Evolutionary conservation across 2,888 invertebrate genomes (phyloP).

Genomic region (Proisotoma minuta): DNA sequence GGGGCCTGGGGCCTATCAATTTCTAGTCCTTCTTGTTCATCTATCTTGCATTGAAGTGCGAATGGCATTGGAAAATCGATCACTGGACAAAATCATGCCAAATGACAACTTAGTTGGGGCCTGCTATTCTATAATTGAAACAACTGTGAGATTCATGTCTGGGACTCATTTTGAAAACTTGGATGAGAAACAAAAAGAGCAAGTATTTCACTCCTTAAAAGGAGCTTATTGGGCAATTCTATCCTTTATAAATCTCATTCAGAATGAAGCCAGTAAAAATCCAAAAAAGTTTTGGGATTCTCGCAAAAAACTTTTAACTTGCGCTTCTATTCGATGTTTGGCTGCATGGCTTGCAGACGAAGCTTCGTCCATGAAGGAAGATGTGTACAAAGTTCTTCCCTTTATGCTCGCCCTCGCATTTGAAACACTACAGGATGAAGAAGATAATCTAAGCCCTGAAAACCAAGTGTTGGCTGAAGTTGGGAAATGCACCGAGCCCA

Average conservation of each 20-base stretch:
- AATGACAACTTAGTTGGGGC: slow-evolving; percentile 74
- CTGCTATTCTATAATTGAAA: slow-evolving; percentile 75
- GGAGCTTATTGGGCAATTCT: slow-evolving; percentile 81
- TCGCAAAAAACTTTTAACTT: slow-evolving; percentile 60
- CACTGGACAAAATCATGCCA: slow-evolving; percentile 67
- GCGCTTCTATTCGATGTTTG: slow-evolving; percentile 75
- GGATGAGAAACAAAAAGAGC: slow-evolving; percentile 85
- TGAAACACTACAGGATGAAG: slow-evolving; percentile 62
- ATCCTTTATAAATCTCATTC: slow-evolving; percentile 54
- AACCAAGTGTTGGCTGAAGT: slow-evolving; percentile 43
- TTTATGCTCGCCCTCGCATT: slow-evolving; percentile 74
- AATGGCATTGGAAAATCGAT: slow-evolving; percentile 86
- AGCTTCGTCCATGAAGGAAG: slow-evolving; percentile 78
- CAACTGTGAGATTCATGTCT: slow-evolving; percentile 72
- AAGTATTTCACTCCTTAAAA: slow-evolving; percentile 81
- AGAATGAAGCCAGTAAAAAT: slow-evolving; percentile 46
- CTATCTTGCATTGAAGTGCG: slow-evolving; percentile 86
- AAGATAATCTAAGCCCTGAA: slow-evolving; percentile 43
- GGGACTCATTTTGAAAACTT: slow-evolving; percentile 69
- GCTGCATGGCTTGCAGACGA: slow-evolving; percentile 89
- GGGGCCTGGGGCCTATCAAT: slow-evolving; percentile 70
- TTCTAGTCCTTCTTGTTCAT: slow-evolving; percentile 75
- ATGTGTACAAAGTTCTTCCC: slow-evolving; percentile 74
- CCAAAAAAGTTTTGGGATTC: slow-evolving; percentile 46
- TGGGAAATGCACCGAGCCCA: slow-evolving; percentile 44